These are phyloP conservation scores for Ornithorhynchus anatinus DNA, from an alignment of 2,113 vertebrate genomes.

Conservation along the genomic window DNA sequence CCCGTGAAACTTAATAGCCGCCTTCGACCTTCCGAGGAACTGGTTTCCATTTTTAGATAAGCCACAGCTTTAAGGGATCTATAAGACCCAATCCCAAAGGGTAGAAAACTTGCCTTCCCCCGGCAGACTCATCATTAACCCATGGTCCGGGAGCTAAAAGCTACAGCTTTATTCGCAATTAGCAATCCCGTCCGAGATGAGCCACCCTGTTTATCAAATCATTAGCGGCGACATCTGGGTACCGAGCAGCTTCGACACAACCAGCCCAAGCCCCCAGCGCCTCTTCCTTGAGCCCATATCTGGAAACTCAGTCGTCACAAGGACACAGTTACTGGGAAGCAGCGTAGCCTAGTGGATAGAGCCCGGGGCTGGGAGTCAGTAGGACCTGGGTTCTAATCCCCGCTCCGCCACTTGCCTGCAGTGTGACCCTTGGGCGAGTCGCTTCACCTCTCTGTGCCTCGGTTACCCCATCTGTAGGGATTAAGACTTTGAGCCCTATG, in stretches of 20 bases:
- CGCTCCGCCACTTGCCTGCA: too few species aligned
- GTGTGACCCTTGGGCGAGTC: too few species aligned
- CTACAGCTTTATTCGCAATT: slow-evolving; percentile 39
- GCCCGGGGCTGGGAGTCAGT: too few species aligned
- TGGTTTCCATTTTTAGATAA: slow-evolving; percentile 42
- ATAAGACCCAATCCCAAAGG: slow-evolving; percentile 6
- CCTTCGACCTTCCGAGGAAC: slow-evolving; percentile 35
- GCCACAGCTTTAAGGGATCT: slow-evolving; percentile 34
- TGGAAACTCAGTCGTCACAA: too few species aligned
- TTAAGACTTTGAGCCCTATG: too few species aligned
- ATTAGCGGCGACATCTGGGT: slow-evolving; percentile 39
- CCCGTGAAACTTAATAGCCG: slow-evolving; percentile 18
- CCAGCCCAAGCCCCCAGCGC: too few species aligned
- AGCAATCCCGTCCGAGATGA: slow-evolving; percentile 30
- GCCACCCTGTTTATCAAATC: slow-evolving; percentile 49
- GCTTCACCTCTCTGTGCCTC: too few species aligned
- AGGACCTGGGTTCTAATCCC: too few species aligned
- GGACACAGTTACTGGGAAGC: too few species aligned
- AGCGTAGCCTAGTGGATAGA: too few species aligned
- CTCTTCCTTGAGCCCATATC: too few species aligned
- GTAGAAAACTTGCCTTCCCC: slow-evolving; percentile 17
- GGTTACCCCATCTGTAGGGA: too few species aligned
- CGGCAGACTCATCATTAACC: slow-evolving; percentile 34
- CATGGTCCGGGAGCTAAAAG: slow-evolving; percentile 31
- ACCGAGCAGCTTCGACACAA: not conserved